Evolutionary conservation across 2,797 vertebrate species (phyloP).

Genomic region (Leptatherina wallacei): DNA sequence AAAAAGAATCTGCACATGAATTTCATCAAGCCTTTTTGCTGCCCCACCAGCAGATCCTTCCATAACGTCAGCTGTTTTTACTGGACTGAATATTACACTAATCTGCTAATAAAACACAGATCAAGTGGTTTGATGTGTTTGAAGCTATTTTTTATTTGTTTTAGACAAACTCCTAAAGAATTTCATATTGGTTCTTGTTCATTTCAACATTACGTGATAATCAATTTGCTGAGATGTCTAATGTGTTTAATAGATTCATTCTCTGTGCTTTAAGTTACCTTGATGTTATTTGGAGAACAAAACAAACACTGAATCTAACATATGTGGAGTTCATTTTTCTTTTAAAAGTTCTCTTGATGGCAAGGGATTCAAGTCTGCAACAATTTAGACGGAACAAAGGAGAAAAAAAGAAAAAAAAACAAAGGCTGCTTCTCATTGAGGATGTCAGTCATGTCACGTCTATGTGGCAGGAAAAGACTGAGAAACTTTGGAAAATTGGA

Average conservation of each 20-base stretch:
- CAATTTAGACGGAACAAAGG: background rate
- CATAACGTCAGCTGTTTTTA: slow-evolving; percentile 5
- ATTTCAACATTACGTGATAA: slow-evolving; percentile 1
- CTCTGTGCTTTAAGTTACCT: background rate
- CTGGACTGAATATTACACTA: background rate
- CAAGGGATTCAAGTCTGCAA: background rate
- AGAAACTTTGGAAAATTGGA: background rate
- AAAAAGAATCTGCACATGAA: slow-evolving; percentile 23
- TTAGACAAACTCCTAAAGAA: background rate
- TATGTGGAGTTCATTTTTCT: background rate
- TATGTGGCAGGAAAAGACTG: background rate
- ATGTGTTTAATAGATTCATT: background rate
- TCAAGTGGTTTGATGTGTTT: background rate
- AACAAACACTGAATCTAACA: background rate
- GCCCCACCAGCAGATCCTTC: slow-evolving; percentile 47
- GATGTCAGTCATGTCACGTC: background rate
- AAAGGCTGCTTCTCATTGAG: background rate
- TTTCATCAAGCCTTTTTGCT: slow-evolving; percentile 21
- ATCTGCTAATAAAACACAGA: background rate
- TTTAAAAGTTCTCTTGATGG: background rate
- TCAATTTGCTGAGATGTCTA: background rate
- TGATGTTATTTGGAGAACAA: background rate
- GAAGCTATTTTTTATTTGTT: background rate
- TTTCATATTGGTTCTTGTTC: background rate
- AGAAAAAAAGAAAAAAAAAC: background rate